phyloP scores from a whole-genome alignment of 37 sponge, comb jelly and placozoan genomes.

The Diacarnus erythraeanus region DNA sequence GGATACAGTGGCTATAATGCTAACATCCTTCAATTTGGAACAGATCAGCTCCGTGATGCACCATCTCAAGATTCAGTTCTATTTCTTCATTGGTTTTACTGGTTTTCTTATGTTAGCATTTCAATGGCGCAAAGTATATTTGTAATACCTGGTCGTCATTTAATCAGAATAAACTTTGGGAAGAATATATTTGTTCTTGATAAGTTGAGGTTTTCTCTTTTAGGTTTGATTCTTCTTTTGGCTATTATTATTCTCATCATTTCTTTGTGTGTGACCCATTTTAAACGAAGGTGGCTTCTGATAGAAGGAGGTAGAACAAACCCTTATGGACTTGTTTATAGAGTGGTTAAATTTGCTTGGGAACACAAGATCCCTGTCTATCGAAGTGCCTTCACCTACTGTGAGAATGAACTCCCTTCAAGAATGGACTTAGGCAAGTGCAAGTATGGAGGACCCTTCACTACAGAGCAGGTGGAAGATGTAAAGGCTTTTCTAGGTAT shows the following conservation, averaged over 20 bases:
- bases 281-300: not conserved
- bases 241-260: not conserved
- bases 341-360: not conserved
- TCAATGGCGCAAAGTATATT: not conserved
- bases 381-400: slow-evolving; percentile 10
- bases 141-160: not conserved
- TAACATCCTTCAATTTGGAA: not conserved
- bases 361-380: not conserved
- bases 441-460: slow-evolving; percentile 4
- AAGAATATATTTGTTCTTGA: not conserved
- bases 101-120: not conserved
- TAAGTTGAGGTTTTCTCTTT: not conserved
- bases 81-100: not conserved
- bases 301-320: not conserved
- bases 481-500: not conserved
- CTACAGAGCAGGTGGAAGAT: slow-evolving; percentile 4
- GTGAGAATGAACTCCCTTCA: not conserved
- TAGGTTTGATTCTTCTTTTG: not conserved
- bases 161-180: not conserved
- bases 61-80: not conserved
- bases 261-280: not conserved
- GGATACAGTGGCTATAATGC: not conserved
- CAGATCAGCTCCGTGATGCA: not conserved
- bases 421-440: not conserved
- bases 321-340: not conserved